Base-by-base conservation (phyloP, 2,113 vertebrate species). In the Piaya cayana region DNA sequence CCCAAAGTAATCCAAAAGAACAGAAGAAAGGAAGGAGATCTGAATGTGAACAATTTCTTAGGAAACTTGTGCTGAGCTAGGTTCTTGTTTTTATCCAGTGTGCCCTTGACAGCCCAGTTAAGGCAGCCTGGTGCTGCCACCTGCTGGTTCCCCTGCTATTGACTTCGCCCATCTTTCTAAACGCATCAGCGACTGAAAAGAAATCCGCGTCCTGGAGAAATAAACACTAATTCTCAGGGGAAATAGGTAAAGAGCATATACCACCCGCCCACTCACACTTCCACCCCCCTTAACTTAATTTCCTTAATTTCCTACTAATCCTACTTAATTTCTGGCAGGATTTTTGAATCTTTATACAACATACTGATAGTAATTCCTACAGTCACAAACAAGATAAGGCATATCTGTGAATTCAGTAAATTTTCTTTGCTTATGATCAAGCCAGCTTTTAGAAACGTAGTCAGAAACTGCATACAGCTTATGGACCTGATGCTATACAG, bases 101-200 rank as follows among this genome's bases (percentile, higher is more conserved):
- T 22, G 18, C 1, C 1, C 3, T 15, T 1, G 13, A 18, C 6
- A 29, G n/a, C n/a, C 16, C 53, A 15, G 30, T 47, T 71, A 34
- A 64, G 32, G 52, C 42, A 95, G 95, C 90, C 79, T 68, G 79
- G 59, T 97, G 94, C 98, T 98, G 97, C 97, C 98, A 96, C 92
- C 97, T 98, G 96, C 95, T 97, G 97, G 81, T 88, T 9, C 64
- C 56, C 16, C 18, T 42, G 65, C 42, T 85, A 93, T 55, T 85
- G 63, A 82, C 50, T 3, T 37, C 9, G 55, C 22, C 11, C 13
- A 16, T 25, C 4, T 30, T 45, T 56, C 10, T 13, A 10, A 68
- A 20, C 0, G 9, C 53, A 15, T 15, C 50, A 1, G 50, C 37
- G 52, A 12, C 2, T 22, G 36, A 55, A 68, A 60, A 43, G 53